These are phyloP conservation scores for Uropetala carovei DNA, from an alignment of 2,888 invertebrate genomes.

Conservation along the genomic window DNA sequence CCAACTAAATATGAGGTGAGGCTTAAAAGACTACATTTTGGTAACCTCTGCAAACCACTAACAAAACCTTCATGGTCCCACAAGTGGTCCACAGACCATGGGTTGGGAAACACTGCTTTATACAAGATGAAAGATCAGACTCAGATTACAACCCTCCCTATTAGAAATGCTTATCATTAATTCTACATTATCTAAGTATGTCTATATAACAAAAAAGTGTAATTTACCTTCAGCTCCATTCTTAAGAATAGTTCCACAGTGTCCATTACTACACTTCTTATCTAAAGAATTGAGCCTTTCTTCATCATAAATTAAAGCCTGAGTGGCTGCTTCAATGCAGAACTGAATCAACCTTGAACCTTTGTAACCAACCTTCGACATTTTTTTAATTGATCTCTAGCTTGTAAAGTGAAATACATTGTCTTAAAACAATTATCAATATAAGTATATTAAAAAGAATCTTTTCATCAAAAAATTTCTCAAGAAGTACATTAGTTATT, in stretches of 20 bases:
- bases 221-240: conserved; percentile 78
- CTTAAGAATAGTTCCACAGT: conserved; percentile 84
- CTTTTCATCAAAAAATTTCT: too few species aligned
- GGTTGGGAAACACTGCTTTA: too few species aligned
- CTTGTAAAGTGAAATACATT: not conserved
- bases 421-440: not conserved
- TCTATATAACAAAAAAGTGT: conserved; percentile 10
- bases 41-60: too few species aligned
- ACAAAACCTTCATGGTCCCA: too few species aligned
- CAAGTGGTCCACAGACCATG: too few species aligned
- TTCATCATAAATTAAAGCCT: conserved; percentile 80
- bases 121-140: too few species aligned
- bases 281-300: conserved; percentile 82
- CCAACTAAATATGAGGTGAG: too few species aligned
- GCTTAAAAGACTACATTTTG: too few species aligned
- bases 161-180: too few species aligned
- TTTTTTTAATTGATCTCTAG: not conserved
- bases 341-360: conserved; percentile 71
- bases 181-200: too few species aligned
- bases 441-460: not conserved
- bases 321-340: conserved; percentile 75
- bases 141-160: too few species aligned
- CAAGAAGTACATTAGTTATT: not conserved
- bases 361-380: conserved; percentile 67
- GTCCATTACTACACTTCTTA: conserved; percentile 84